These are phyloP conservation scores for Tachycineta bicolor DNA, from an alignment of 2,113 vertebrate species.

Conservation along the genomic window DNA sequence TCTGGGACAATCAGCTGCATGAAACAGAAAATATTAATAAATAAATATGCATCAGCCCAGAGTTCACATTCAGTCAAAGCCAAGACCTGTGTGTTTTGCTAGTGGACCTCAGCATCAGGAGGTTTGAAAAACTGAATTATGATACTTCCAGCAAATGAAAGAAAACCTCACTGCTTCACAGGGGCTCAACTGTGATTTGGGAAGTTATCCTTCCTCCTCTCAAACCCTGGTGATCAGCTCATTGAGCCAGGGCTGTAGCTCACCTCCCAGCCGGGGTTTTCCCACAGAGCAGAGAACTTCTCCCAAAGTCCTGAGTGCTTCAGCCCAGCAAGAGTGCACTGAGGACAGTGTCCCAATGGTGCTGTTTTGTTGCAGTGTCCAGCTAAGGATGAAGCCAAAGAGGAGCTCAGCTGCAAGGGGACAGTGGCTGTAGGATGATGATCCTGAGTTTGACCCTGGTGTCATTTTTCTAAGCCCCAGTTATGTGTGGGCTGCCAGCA, in stretches of 20 bases:
- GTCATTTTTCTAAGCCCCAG: background rate
- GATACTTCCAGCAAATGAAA: background rate
- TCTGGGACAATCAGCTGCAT: conserved; percentile 6
- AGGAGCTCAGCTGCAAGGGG: background rate
- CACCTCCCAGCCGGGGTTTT: background rate
- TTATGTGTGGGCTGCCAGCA: background rate
- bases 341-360: background rate
- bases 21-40: conserved; percentile 31
- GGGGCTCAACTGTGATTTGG: background rate
- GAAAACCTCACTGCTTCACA: background rate
- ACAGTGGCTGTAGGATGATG: background rate
- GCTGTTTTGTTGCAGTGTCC: background rate
- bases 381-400: background rate
- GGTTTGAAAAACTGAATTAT: background rate
- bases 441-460: background rate
- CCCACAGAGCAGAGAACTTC: background rate
- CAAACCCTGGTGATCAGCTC: background rate
- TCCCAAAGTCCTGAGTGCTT: background rate
- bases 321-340: background rate
- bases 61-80: background rate
- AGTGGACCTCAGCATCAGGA: background rate
- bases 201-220: background rate
- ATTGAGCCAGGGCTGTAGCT: background rate
- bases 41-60: conserved; percentile 32
- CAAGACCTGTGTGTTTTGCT: background rate